Evolutionary conservation across 2,888 invertebrate genomes (phyloP), one percentile per base, ranked within the genome.

Genomic region (Mayetiola destructor): DNA sequence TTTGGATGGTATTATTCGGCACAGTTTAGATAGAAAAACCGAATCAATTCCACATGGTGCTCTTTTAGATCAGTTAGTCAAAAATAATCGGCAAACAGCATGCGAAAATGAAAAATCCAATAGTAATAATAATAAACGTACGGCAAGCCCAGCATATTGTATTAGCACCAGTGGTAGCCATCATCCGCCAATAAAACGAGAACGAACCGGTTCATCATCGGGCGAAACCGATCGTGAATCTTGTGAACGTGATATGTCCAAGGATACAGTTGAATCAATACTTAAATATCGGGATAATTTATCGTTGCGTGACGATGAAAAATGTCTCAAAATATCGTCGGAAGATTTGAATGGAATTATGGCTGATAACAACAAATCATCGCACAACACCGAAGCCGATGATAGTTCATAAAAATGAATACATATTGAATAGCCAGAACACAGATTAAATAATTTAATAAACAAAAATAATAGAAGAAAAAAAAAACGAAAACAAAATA

Each of bases 1-100:
- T 69, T 76, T 88, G 56, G 88, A 89, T 67, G 88, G 87, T 56
- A 85, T 89, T 64, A 90, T 90, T 63, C 76, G 88, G 64, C 86
- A 88, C 62, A 85, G 84, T 63, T 75, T 90, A 60, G 88, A 88
- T 69, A 79, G 81, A 35, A 64, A 76, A 67, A 32, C 77, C 77
- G 58, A 74, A 75, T 39, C 42, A 29, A 59, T 72, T 69, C 59
- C 73, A 76, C 63, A 80, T 76, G 63, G 76, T 76, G 78, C 80
- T 10, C 71, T 83, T 63, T 73, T 83, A 62, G 83, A 83, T 63
- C 82, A 83, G 66, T 71, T 83, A 57, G 81, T 81, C 63, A 75
- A 81, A 62, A 81, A 80, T 66, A 80, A 77, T 61, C 70, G 76
- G 63, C 75, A 57, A n/a, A 35, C 48, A 20, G n/a, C 36, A 8